phyloP scores from a whole-genome alignment of 53 echinoderm and acorn worm species.

The Paracentrotus lividus region DNA sequence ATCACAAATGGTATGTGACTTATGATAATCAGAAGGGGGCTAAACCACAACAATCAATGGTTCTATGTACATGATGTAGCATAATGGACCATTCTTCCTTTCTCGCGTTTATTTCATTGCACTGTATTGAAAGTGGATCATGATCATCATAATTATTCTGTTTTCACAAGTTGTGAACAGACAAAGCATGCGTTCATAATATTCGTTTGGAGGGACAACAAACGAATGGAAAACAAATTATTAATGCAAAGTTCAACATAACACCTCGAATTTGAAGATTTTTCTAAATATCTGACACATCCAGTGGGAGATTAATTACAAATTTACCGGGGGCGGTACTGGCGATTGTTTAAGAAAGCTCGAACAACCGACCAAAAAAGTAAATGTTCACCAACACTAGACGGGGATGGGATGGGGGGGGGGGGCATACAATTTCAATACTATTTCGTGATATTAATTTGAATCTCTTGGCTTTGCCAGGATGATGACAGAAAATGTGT shows the following conservation, averaged over 20 bases:
- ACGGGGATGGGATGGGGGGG: no score
- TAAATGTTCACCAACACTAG: no score
- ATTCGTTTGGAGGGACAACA: not conserved
- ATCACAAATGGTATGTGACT: not conserved
- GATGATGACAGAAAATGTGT: no score
- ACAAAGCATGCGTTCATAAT: not conserved
- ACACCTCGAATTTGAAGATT: not conserved
- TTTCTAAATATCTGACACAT: no score
- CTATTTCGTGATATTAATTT: no score
- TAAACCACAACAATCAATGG: not conserved
- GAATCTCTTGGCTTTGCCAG: no score
- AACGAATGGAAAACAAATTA: not conserved
- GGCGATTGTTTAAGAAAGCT: no score
- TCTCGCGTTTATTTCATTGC: not conserved
- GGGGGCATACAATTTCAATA: no score
- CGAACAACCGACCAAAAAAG: no score
- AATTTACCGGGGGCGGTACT: no score
- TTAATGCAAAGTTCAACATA: not conserved
- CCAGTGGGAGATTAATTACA: no score
- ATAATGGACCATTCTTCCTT: not conserved
- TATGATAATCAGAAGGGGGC: not conserved
- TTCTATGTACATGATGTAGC: not conserved
- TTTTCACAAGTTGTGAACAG: not conserved
- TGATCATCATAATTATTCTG: no score
- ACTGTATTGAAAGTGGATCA: not conserved